Conservation (phyloP, 2,888 invertebrate species). For the Ichneumon xanthorius region DNA sequence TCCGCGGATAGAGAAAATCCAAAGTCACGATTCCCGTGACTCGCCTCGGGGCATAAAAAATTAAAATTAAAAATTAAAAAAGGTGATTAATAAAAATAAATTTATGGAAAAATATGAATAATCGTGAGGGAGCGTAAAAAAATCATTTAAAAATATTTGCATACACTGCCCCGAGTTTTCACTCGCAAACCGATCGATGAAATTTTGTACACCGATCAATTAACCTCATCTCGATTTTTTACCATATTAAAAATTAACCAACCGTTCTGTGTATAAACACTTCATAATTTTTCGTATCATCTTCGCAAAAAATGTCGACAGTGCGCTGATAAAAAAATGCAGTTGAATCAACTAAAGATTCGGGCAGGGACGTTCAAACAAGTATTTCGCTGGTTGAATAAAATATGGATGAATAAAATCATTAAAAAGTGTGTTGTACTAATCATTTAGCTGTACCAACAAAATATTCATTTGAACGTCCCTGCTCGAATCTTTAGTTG, state of each 20-base stretch:
- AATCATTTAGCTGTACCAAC: too few relatives aligned
- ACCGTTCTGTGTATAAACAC: not conserved
- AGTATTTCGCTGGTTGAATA: too few relatives aligned
- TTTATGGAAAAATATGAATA: not conserved
- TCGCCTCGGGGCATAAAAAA: not conserved
- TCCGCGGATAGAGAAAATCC: constrained; percentile 16
- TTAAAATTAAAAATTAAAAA: not conserved
- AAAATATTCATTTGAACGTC: too few relatives aligned
- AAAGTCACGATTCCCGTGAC: constrained; percentile 7
- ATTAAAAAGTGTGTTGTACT: too few relatives aligned
- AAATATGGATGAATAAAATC: too few relatives aligned
- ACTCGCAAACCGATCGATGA: too few relatives aligned
- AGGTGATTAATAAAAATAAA: not conserved
- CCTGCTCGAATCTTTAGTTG: too few relatives aligned
- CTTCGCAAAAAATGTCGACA: not conserved
- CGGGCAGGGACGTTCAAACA: too few relatives aligned
- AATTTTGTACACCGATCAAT: not conserved
- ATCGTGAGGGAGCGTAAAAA: not conserved
- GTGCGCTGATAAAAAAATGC: too few relatives aligned
- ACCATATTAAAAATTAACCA: not conserved
- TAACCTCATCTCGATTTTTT: not conserved
- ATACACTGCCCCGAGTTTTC: not conserved
- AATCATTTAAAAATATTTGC: not conserved
- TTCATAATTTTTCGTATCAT: not conserved
- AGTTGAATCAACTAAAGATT: too few relatives aligned